A percentile compares a stretch with the other conserved stretches of the same genome.
Conservation (phyloP, 2,888 invertebrate species). For the Pegoplata infirma region DNA sequence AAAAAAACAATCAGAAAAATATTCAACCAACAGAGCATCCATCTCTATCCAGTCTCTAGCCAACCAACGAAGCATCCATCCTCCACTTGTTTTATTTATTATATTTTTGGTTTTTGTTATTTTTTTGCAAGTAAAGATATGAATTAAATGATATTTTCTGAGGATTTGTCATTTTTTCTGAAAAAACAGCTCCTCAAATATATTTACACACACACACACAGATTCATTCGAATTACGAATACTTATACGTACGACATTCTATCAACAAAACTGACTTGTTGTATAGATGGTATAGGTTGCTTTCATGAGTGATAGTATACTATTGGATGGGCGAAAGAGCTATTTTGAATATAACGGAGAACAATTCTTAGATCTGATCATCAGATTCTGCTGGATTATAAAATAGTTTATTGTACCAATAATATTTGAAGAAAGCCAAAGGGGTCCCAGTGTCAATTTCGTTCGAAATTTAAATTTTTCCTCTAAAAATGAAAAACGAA, state of each 20-base stretch:
- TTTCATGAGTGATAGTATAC: background rate
- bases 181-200: background rate
- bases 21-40: conserved; percentile 3
- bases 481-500: too few species aligned
- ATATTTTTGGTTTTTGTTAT: conserved; percentile 2
- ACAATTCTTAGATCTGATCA: too few species aligned
- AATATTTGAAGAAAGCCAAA: too few species aligned
- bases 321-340: background rate
- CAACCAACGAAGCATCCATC: background rate
- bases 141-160: conserved; percentile 38
- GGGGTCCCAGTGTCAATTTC: too few species aligned
- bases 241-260: too few species aligned
- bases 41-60: background rate
- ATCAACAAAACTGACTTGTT: conserved; percentile 6
- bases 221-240: too few species aligned
- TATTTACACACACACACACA: background rate
- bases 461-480: too few species aligned
- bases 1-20: conserved; percentile 37
- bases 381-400: too few species aligned
- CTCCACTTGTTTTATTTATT: too few species aligned
- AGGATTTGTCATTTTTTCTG: conserved; percentile 26
- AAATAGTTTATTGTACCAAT: too few species aligned
- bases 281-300: conserved; percentile 1
- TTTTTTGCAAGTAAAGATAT: conserved; percentile 15
- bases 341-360: background rate